These are phyloP conservation scores for Eira barbara DNA, from an alignment of 2,113 vertebrate species.

Conservation along the genomic window DNA sequence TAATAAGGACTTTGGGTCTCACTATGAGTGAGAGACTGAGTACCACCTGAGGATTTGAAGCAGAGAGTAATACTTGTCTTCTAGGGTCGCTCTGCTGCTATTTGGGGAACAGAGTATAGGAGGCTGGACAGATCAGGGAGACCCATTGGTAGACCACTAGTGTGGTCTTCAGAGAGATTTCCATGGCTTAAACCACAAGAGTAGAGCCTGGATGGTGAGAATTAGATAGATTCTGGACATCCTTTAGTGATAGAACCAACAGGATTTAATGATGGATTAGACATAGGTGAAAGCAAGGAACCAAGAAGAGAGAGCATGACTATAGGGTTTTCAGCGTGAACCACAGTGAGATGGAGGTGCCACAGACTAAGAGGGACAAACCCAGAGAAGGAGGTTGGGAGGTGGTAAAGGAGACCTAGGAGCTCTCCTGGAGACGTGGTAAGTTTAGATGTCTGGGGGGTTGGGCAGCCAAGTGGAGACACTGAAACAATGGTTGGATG, in stretches of 20 bases:
- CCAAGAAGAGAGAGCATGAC: not conserved
- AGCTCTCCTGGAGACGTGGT: not conserved
- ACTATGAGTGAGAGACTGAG: not conserved
- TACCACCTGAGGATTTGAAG: not conserved
- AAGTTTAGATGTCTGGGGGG: not conserved
- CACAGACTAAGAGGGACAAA: not conserved
- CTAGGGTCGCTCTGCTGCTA: not conserved
- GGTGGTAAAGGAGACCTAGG: not conserved
- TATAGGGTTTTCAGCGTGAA: not conserved
- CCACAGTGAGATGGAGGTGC: not conserved
- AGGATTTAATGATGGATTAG: not conserved
- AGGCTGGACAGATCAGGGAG: not conserved
- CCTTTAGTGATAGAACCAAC: not conserved
- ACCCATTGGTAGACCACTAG: not conserved
- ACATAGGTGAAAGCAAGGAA: not conserved
- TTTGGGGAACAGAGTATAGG: not conserved
- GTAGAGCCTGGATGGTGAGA: not conserved
- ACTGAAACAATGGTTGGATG: not conserved
- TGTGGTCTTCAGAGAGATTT: not conserved
- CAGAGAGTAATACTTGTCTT: not conserved
- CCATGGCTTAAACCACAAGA: no score
- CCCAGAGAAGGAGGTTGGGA: not conserved
- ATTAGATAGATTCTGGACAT: not conserved
- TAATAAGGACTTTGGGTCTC: not conserved
- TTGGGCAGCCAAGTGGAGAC: not conserved